These are phyloP conservation scores for Austrolebias charrua DNA, from an alignment of 2,797 vertebrate genomes.

Conservation along the genomic window DNA sequence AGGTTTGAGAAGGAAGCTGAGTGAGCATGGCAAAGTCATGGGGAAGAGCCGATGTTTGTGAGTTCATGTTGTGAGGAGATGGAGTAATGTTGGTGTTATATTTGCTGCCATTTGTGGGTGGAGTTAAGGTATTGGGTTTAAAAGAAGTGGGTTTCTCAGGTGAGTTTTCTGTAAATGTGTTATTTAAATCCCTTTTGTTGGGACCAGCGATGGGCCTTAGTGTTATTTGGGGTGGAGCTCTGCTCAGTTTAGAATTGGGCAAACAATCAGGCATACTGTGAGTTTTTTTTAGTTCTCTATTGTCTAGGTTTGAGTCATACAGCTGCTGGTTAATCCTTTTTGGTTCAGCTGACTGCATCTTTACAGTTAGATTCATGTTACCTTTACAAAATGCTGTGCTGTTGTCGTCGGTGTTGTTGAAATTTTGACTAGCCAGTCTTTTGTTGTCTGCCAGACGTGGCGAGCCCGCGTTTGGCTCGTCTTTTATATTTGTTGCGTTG, in stretches of 20 bases:
- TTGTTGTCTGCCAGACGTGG: constrained; percentile 30
- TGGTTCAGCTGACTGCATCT: constrained; percentile 32
- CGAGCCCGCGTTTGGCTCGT: constrained; percentile 22
- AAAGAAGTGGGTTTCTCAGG: constrained; percentile 30
- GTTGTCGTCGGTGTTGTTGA: constrained; percentile 30
- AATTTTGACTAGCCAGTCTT: constrained; percentile 31
- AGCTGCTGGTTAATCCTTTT: constrained; percentile 22
- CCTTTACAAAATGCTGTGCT: constrained; percentile 38
- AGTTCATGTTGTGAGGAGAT: constrained; percentile 29
- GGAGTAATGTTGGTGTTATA: constrained; percentile 23
- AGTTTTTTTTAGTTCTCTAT: constrained; percentile 41
- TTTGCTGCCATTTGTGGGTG: constrained; percentile 38
- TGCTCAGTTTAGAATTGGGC: constrained; percentile 54
- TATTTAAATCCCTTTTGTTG: constrained; percentile 29
- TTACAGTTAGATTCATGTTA: constrained; percentile 41
- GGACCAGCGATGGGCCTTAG: constrained; percentile 30
- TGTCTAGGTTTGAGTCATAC: constrained; percentile 34
- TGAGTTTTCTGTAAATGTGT: constrained; percentile 22
- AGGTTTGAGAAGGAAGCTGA: constrained; percentile 22
- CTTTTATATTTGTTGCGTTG: constrained; percentile 20
- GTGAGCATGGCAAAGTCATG: constrained; percentile 8
- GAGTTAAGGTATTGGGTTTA: constrained; percentile 34
- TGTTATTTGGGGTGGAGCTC: constrained; percentile 28
- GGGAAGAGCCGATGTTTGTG: constrained; percentile 27
- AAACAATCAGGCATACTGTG: constrained; percentile 36